Base-by-base conservation (phyloP, 2,797 vertebrate species). In the Scomberomorus guttatus region DNA sequence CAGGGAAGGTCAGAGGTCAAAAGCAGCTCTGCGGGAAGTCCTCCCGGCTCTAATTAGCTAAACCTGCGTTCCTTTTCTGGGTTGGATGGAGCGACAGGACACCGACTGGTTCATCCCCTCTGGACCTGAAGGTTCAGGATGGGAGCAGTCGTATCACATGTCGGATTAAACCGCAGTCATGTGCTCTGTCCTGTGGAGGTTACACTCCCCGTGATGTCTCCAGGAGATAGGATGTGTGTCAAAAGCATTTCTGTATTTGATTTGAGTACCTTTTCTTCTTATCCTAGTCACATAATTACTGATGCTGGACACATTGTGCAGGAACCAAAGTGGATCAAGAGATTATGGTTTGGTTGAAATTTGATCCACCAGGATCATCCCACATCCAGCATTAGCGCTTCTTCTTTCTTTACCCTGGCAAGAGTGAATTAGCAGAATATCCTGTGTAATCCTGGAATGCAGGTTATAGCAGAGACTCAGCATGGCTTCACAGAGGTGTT, bases 1-100 rank as follows among this genome's bases (percentile, higher is more conserved):
- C 50, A 12, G 44, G 24, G 39, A 56, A 73, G 72, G 80, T 79
- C 82, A 83, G n/a, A 80, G 83, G 77, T 81, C 79, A 88, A 75
- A 77, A 69, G 75, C 52, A 14, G 27, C 77, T 46, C 72, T 20
- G 82, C 54, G 62, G 75, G 72, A 71, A 72, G 66, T 42, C 73
- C 25, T 48, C 27, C 18, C 34, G 48, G 12, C 27, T 52, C 70
- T 83, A 83, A 92, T 89, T 83, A 82, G 73, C 57, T 48, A 25
- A 81, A 75, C 66, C 29, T 54, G 52, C 76, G n/a, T 24, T 69
- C 51, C 57, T 69, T 55, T 32, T 34, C 70, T 17, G 56, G 5
- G 7, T 44, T 54, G 14, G 48, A 65, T 20, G 34, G n/a, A 70
- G 68, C 51, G n/a, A 6, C 48, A 54, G 76, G 44, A 73, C 5